Evolutionary conservation across 1,140 invertebrate genomes (phyloP), one percentile per base, ranked within the genome.

Genomic region (Ephestia elutella): DNA sequence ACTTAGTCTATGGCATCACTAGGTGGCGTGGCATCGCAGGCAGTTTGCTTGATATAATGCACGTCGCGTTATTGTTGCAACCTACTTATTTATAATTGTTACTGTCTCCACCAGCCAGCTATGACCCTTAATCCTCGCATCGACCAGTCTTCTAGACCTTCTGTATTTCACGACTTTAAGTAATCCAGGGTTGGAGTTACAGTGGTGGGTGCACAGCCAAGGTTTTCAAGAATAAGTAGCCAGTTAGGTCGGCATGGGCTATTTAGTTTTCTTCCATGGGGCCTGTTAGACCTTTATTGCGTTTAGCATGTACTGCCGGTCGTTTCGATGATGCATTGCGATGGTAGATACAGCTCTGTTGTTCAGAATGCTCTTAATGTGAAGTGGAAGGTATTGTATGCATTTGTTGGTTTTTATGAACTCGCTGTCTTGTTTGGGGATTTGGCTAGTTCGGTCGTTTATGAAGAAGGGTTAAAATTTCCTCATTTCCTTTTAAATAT

Each of bases 51-150:
- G 84, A 87, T 85, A 85, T 85, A 87, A 82, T 82, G 82, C 80
- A 85, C 78, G 75, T 81, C 84, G 79, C 80, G 83, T 85, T 87
- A 85, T 85, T 80, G 80, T 79, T 78, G 65, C 82, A 87, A 87
- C 84, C 84, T 85, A 87, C 82, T 87, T 87, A 85, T 78, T 87
- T 87, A 87, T 87, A 87, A 87, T 87, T 87, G 84, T 85, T 82
- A 71, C 74, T 73, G 72, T 72, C 75, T 71, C 65, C 67, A 59
- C 81, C 78, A 76, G 50, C 53, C 32, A 55, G 69, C 35, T 32
- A 53, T 65, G 79, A 79, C 60, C 82, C 66, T 53, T 53, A 53
- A 53, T 49, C 65, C 53, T 13, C 62, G 13, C 68, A 64, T 59
- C 67, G 59, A 35, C 32, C 65, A 58, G 10, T 50, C 57, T 56